Evolutionary conservation across 1,140 invertebrate genomes (phyloP), one percentile per base, ranked within the genome.

Genomic region (Ptiloglossa arizonensis): DNA sequence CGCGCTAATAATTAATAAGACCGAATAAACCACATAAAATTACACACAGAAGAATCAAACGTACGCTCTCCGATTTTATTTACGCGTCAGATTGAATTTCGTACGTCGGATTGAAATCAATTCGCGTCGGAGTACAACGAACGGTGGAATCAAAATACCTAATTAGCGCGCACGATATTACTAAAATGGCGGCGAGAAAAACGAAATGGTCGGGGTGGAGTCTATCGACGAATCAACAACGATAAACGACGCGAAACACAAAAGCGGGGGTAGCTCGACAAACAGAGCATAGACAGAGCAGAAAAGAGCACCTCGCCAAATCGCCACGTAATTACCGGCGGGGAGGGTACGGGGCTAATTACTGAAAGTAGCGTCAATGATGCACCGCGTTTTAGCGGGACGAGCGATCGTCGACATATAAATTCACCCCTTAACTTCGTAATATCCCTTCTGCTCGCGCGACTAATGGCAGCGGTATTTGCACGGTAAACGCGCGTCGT

Each of bases 401-500:
- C 32, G 46, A 64, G 54, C 71, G 57, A 73, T 62, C 62, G 48
- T 46, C 59, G 60, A n/a, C 44, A 38, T 54, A 72, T 50, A 79
- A 79, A 79, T 72, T 64, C 46, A 64, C 60, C 60, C 59, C 50
- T 56, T 57, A 83, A 79, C 75, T 82, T 83, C 71, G 38, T 66
- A 83, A 83, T 79, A 82, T 62, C 63, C 63, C 77, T 74, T 79
- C 82, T 73, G 27, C 15, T 32, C 56, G 52, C 32, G 11, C 19
- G 24, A 32, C 54, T 80, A 80, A 79, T 85, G 67, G 71, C 50
- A 44, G 56, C 27, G 64, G 48, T 74, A 82, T 85, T 80, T 78
- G 44, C 70, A 60, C 54, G 73, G 72, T 66, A 80, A 85, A 80
- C 81, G 71, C 69, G 64, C 77, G 66, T 77, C 69, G 59, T 86